These are phyloP conservation scores for Tychaedon coryphoeus DNA, from an alignment of 2,113 vertebrate genomes.

Conservation along the genomic window DNA sequence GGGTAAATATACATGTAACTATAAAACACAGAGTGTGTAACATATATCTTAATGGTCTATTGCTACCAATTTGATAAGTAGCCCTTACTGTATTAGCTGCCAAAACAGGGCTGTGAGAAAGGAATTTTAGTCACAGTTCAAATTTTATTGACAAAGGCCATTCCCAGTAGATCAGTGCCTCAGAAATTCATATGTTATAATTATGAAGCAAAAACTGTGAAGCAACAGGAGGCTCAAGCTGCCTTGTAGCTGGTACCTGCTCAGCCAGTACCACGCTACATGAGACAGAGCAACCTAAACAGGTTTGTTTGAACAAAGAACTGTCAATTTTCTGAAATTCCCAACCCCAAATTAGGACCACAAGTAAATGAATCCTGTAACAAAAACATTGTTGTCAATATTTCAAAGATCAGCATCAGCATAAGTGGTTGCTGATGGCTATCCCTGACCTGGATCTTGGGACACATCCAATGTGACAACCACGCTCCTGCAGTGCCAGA, in stretches of 20 bases:
- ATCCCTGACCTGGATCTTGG: neutral
- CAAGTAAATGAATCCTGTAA: conserved; percentile 20
- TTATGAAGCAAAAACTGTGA: neutral
- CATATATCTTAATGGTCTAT: neutral
- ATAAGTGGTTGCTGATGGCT: neutral
- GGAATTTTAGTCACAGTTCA: neutral
- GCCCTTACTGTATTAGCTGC: neutral
- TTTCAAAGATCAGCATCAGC: conserved; percentile 1
- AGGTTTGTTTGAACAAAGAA: neutral
- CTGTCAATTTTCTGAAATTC: neutral
- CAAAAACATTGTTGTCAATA: neutral
- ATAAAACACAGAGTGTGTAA: neutral
- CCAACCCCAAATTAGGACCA: neutral
- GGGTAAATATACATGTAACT: neutral
- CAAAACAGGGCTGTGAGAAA: neutral
- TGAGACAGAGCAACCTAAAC: neutral
- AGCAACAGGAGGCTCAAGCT: neutral
- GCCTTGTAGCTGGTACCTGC: neutral
- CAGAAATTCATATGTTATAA: neutral
- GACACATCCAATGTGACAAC: neutral
- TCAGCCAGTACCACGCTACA: neutral
- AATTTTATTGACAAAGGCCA: neutral
- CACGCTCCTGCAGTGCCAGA: neutral
- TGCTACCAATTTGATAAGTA: neutral
- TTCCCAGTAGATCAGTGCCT: neutral